phyloP scores from a whole-genome alignment of 2,113 vertebrate species.

The Petaurus breviceps region DNA sequence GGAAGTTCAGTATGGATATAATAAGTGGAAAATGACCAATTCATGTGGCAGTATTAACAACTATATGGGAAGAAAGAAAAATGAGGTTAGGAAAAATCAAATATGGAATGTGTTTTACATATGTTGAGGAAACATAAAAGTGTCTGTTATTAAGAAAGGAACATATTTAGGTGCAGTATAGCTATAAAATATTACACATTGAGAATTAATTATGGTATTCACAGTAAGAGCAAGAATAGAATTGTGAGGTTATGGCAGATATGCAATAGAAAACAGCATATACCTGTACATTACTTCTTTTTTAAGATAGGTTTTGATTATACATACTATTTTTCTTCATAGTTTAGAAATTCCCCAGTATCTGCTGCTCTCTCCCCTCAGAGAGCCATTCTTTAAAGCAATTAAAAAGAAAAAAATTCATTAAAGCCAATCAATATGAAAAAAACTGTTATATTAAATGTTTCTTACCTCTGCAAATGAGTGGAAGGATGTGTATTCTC shows the following conservation, averaged over 20 bases:
- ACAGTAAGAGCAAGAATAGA: neutral
- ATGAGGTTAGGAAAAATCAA: neutral
- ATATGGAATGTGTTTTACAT: neutral
- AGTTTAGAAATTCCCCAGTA: neutral
- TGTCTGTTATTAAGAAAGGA: neutral
- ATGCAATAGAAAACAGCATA: neutral
- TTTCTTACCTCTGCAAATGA: neutral
- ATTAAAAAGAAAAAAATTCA: neutral
- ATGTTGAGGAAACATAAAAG: neutral
- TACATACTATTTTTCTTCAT: neutral
- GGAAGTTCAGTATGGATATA: neutral
- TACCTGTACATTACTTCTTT: neutral
- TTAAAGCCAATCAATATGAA: neutral
- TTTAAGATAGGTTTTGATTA: neutral
- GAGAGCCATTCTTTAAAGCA: neutral
- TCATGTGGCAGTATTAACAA: neutral
- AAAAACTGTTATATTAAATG: neutral
- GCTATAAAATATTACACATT: neutral
- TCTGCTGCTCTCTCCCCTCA: neutral
- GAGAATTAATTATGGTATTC: neutral
- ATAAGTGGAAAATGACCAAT: neutral
- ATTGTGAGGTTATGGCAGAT: neutral
- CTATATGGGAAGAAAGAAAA: neutral
- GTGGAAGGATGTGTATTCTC: neutral
- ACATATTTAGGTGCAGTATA: neutral